Evolutionary conservation across 2,888 invertebrate genomes (phyloP).

Genomic region (Mellilla xanthometata): DNA sequence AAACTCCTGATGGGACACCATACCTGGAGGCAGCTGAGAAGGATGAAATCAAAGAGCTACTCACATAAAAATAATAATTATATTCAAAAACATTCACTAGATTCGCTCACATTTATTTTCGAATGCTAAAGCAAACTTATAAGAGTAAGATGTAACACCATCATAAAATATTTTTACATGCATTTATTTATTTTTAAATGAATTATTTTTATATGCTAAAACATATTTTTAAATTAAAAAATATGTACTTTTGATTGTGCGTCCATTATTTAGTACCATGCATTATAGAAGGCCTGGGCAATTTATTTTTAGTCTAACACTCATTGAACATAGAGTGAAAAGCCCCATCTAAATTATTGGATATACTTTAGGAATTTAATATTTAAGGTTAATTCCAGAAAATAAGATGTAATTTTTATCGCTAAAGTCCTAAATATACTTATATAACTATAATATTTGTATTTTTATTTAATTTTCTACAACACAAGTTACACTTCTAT

Average conservation of each 20-base stretch:
- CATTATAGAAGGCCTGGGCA: constrained; percentile 48
- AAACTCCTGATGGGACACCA: constrained; percentile 93
- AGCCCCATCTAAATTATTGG: constrained; percentile 70
- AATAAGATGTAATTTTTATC: constrained; percentile 70
- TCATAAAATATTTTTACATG: constrained; percentile 73
- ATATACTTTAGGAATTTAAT: constrained; percentile 68
- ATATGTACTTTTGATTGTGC: constrained; percentile 62
- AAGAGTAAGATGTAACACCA: constrained; percentile 48
- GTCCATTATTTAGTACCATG: constrained; percentile 63
- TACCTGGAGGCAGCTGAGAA: constrained; percentile 96
- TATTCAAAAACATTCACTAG: constrained; percentile 33
- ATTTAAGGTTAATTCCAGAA: constrained; percentile 61
- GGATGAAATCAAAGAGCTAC: constrained; percentile 92
- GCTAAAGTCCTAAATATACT: constrained; percentile 61
- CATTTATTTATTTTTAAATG: constrained; percentile 76
- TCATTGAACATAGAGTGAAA: constrained; percentile 31
- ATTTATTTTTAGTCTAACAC: constrained; percentile 22
- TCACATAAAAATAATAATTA: constrained; percentile 65
- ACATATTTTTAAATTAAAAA: constrained; percentile 53
- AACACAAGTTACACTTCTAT: too few relatives aligned
- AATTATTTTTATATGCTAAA: constrained; percentile 78
- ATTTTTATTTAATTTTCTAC: constrained; percentile 17
- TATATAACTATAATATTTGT: constrained; percentile 36
- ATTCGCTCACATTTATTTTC: constrained; percentile 57
- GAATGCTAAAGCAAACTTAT: constrained; percentile 56